These are phyloP conservation scores for Pseudolycoriella hygida DNA, from an alignment of 2,888 invertebrate species.

Conservation along the genomic window DNA sequence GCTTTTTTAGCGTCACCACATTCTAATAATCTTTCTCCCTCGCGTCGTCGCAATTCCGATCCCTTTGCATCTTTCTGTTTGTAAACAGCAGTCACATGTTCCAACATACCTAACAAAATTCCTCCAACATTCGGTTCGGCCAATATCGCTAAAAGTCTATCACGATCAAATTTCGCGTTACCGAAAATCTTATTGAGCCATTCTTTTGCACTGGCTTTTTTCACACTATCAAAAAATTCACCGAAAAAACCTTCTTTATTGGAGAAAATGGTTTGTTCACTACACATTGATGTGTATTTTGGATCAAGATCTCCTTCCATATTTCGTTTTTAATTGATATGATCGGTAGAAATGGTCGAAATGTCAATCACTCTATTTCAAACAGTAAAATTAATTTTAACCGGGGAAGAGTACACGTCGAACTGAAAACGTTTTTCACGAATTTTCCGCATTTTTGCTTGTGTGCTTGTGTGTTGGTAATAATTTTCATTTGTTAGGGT, in stretches of 20 bases:
- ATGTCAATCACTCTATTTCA: no score
- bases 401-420: no score
- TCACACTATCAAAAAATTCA: conserved; percentile 41
- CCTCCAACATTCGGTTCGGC: conserved; percentile 32
- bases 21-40: conserved; percentile 39
- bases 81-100: conserved; percentile 46
- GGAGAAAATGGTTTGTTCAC: conserved; percentile 56
- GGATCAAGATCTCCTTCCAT: conserved; percentile 24
- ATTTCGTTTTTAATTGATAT: no score
- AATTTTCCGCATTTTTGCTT: no score
- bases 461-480: no score
- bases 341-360: no score
- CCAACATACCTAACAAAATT: conserved; percentile 35
- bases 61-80: conserved; percentile 46
- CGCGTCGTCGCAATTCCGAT: conserved; percentile 39
- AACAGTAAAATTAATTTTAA: no score
- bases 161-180: conserved; percentile 36
- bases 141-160: conserved; percentile 33
- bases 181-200: conserved; percentile 46
- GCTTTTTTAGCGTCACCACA: conserved; percentile 38
- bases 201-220: conserved; percentile 25
- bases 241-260: conserved; percentile 59
- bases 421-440: no score
- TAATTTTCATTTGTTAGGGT: no score
- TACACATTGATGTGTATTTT: conserved; percentile 46